Evolutionary conservation across 2,888 invertebrate genomes (phyloP).

Genomic region (Lepidonotus clava): DNA sequence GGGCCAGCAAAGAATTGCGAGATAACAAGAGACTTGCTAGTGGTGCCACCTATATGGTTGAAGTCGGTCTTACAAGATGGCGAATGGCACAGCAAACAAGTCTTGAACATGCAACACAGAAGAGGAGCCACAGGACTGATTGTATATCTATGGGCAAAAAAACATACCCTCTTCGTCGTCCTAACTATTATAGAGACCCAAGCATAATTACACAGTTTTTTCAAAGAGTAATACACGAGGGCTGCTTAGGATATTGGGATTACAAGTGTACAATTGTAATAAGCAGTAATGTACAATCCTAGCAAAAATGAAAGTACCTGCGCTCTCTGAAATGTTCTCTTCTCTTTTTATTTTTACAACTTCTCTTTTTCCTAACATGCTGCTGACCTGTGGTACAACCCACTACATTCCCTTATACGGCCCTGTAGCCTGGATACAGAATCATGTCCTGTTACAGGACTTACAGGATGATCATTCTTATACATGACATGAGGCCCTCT

Average conservation of each 20-base stretch:
- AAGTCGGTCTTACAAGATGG: background rate
- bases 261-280: background rate
- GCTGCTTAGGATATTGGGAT: conserved; percentile 1
- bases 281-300: conserved; percentile 16
- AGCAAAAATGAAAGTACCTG: no score
- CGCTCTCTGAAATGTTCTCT: background rate
- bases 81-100: background rate
- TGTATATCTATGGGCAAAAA: background rate
- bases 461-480: no score
- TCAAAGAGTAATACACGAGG: background rate
- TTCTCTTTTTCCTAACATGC: no score
- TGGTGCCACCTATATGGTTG: background rate
- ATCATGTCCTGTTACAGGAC: no score
- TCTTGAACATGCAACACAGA: conserved; percentile 17
- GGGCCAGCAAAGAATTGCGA: background rate
- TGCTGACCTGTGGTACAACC: no score
- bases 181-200: background rate
- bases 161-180: background rate
- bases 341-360: no score
- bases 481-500: no score
- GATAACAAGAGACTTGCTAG: conserved; percentile 15
- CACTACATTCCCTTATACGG: no score
- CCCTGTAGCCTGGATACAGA: no score
- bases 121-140: background rate
- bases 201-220: background rate